Evolutionary conservation across 2,113 vertebrate genomes (phyloP).

Genomic region (Anguilla japonica): DNA sequence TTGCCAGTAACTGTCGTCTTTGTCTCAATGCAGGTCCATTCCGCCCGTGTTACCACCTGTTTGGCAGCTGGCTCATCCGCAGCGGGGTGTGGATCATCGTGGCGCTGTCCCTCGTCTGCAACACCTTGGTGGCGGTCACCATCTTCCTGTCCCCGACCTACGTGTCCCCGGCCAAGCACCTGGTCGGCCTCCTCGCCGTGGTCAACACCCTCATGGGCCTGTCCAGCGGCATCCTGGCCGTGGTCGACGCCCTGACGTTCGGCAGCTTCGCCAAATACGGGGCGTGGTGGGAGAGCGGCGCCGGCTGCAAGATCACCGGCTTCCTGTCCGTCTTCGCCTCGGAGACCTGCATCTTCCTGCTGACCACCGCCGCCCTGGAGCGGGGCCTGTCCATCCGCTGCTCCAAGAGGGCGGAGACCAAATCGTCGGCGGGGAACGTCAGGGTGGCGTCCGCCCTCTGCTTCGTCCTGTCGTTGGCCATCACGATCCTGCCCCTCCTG

Average conservation of each 20-base stretch:
- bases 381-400: slow-evolving; percentile 70
- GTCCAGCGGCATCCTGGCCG: slow-evolving; percentile 77
- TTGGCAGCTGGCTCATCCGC: slow-evolving; percentile 89
- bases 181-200: slow-evolving; percentile 81
- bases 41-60: slow-evolving; percentile 85
- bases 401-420: slow-evolving; percentile 64
- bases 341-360: slow-evolving; percentile 84
- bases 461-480: slow-evolving; percentile 65
- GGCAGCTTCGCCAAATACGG: slow-evolving; percentile 85
- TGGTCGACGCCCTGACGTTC: slow-evolving; percentile 82
- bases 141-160: slow-evolving; percentile 75
- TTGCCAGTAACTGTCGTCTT: background rate
- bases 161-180: slow-evolving; percentile 75
- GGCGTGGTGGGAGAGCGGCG: slow-evolving; percentile 82
- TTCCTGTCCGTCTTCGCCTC: slow-evolving; percentile 85
- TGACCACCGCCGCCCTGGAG: slow-evolving; percentile 83
- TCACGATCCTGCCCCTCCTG: slow-evolving; percentile 77
- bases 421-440: slow-evolving; percentile 51
- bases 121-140: slow-evolving; percentile 75
- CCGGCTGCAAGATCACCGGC: slow-evolving; percentile 79
- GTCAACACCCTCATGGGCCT: slow-evolving; percentile 82
- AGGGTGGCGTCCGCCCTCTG: slow-evolving; percentile 65
- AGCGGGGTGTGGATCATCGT: slow-evolving; percentile 87
- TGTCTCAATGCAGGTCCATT: slow-evolving; percentile 77
- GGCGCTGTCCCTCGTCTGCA: slow-evolving; percentile 77